A percentile compares a stretch with the other conserved stretches of the same genome.
Conservation (phyloP, 2,888 invertebrate genomes). For the Spisula subtruncata region DNA sequence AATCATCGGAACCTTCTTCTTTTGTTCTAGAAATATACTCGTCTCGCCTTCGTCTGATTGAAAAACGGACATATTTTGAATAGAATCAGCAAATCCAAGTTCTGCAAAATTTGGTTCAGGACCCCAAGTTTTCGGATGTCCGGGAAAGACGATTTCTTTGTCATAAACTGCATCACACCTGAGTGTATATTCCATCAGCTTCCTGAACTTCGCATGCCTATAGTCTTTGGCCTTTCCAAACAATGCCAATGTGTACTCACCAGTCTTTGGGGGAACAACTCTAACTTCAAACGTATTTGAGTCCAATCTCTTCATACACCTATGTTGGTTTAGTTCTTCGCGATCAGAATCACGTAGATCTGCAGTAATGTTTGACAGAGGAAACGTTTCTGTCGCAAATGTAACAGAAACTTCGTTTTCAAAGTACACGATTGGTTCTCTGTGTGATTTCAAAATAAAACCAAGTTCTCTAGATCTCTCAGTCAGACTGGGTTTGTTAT, state of each 20-base stretch:
- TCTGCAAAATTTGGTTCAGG: slow-evolving; percentile 72
- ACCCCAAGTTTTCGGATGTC: slow-evolving; percentile 72
- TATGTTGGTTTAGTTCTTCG: slow-evolving; percentile 57
- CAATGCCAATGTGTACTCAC: slow-evolving; percentile 69
- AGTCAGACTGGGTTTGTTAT: slow-evolving; percentile 67
- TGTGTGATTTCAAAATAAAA: slow-evolving; percentile 69
- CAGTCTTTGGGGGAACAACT: slow-evolving; percentile 70
- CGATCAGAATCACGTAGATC: slow-evolving; percentile 51
- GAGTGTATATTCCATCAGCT: slow-evolving; percentile 67
- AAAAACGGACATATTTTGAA: slow-evolving; percentile 62
- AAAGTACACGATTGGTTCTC: slow-evolving; percentile 65
- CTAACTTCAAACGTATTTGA: slow-evolving; percentile 65
- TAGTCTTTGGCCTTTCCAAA: slow-evolving; percentile 72
- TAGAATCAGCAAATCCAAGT: slow-evolving; percentile 72
- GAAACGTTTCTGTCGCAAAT: slow-evolving; percentile 65
- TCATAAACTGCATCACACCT: slow-evolving; percentile 59
- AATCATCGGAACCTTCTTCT: slow-evolving; percentile 59
- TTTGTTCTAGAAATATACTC: slow-evolving; percentile 63
- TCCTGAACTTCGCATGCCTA: slow-evolving; percentile 67
- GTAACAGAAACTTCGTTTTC: slow-evolving; percentile 66
- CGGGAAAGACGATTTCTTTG: slow-evolving; percentile 62
- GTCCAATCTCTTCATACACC: slow-evolving; percentile 67
- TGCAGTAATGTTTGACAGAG: slow-evolving; percentile 68
- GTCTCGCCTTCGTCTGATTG: slow-evolving; percentile 66
- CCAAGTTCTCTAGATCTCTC: slow-evolving; percentile 67